phyloP scores from a whole-genome alignment of 2,888 invertebrate genomes.

The Andrena trimmerana region DNA sequence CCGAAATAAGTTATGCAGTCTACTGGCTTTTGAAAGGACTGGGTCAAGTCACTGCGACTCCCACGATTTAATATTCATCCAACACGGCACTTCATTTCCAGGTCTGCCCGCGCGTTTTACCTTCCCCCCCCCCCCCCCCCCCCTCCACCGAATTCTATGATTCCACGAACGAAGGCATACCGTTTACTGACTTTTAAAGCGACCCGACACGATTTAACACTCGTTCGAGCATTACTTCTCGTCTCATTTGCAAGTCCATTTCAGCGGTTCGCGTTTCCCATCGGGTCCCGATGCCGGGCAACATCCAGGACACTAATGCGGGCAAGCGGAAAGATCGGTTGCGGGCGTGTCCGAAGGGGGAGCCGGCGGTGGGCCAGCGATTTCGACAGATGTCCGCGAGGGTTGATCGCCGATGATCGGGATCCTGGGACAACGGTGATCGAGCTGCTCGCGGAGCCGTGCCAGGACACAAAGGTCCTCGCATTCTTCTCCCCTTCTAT shows the following conservation, averaged over 20 bases:
- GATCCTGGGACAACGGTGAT: conserved; percentile 42
- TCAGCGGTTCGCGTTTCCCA: not conserved
- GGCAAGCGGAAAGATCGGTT: no score
- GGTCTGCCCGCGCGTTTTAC: not conserved
- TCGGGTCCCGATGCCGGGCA: no score
- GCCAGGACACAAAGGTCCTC: conserved; percentile 66
- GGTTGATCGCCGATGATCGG: conserved; percentile 33
- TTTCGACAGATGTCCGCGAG: conserved; percentile 1
- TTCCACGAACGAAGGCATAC: not conserved
- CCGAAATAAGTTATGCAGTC: no score
- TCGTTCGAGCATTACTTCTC: not conserved
- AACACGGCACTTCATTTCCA: not conserved
- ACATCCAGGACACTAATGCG: no score
- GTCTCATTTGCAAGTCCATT: no score
- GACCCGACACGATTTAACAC: not conserved
- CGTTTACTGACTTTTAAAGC: not conserved
- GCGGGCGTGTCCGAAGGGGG: not conserved
- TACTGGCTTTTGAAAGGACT: no score
- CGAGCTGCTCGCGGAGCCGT: conserved; percentile 61
- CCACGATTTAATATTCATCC: not conserved
- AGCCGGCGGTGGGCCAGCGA: no score
- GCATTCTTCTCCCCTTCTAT: conserved; percentile 64
- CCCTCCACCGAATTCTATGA: not conserved
- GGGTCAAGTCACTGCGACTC: not conserved
- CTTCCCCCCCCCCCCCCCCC: no score